Percentiles rank a stretch among this genome's conserved stretches.
phyloP scores from a whole-genome alignment of 2,888 invertebrate genomes.

The Arge pagana region DNA sequence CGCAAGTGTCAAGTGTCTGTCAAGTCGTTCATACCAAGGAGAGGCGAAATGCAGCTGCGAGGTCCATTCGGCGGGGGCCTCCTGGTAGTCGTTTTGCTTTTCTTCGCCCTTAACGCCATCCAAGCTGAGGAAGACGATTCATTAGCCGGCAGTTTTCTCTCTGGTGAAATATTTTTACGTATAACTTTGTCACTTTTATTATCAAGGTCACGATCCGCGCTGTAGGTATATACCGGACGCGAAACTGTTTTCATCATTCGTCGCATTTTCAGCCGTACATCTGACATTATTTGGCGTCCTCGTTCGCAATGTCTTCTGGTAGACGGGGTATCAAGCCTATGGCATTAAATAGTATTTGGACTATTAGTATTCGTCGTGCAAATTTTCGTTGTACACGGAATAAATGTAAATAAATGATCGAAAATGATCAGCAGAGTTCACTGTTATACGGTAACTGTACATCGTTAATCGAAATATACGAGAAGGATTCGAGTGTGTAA shows the following conservation, averaged over 20 bases:
- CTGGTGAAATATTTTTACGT: slow-evolving; percentile 64
- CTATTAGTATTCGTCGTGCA: slow-evolving; percentile 5
- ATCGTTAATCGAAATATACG: too few relatives aligned
- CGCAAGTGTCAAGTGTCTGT: slow-evolving; percentile 12
- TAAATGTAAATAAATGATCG: not conserved
- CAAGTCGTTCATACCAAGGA: slow-evolving; percentile 19
- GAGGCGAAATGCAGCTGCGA: slow-evolving; percentile 15
- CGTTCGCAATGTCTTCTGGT: too few relatives aligned
- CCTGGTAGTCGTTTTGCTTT: slow-evolving; percentile 38
- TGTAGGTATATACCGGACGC: too few relatives aligned
- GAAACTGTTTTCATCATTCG: not conserved
- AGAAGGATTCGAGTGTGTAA: too few relatives aligned
- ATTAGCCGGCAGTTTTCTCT: slow-evolving; percentile 79
- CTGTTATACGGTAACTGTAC: slow-evolving; percentile 12
- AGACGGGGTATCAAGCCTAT: too few relatives aligned
- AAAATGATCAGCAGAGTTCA: slow-evolving; percentile 5
- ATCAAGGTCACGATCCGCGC: not conserved
- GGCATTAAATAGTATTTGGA: too few relatives aligned
- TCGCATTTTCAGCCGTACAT: not conserved
- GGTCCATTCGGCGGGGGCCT: slow-evolving; percentile 20
- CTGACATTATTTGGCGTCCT: not conserved
- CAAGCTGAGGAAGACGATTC: slow-evolving; percentile 69
- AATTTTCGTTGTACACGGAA: not conserved
- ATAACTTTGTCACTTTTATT: not conserved
- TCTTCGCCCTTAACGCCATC: slow-evolving; percentile 36